These are phyloP conservation scores for Drosophila falleni DNA, from an alignment of 2,888 invertebrate species.

Conservation along the genomic window DNA sequence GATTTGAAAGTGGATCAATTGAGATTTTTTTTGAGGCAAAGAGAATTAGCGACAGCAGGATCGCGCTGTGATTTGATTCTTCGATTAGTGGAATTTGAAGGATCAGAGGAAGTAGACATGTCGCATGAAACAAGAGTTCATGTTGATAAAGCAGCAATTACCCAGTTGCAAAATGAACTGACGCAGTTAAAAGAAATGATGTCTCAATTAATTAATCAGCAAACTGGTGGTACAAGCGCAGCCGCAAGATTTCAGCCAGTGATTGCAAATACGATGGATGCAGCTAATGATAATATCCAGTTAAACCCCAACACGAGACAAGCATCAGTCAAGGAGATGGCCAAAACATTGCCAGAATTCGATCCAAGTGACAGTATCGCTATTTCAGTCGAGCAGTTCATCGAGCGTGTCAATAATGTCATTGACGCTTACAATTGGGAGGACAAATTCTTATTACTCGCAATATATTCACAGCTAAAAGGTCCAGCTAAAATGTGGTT, in stretches of 20 bases:
- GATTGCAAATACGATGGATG: not conserved
- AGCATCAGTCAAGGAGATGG: constrained; percentile 13
- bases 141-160: not conserved
- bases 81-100: not conserved
- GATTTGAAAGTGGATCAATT: too few species aligned
- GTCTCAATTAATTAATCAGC: not conserved
- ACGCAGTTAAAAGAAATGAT: not conserved
- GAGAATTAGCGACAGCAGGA: too few species aligned
- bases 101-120: not conserved
- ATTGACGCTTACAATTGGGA: constrained; percentile 13
- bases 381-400: not conserved
- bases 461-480: constrained; percentile 12
- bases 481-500: constrained; percentile 12
- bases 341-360: not conserved
- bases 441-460: constrained; percentile 16
- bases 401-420: constrained; percentile 14
- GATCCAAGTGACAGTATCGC: too few species aligned
- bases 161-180: not conserved
- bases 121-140: not conserved
- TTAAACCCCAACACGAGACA: constrained; percentile 1
- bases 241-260: not conserved
- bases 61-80: constrained; percentile 1
- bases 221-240: not conserved
- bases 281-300: not conserved
- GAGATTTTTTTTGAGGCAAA: too few species aligned